Evolutionary conservation across 2,113 vertebrate species (phyloP).

Genomic region (Nesoenas mayeri): DNA sequence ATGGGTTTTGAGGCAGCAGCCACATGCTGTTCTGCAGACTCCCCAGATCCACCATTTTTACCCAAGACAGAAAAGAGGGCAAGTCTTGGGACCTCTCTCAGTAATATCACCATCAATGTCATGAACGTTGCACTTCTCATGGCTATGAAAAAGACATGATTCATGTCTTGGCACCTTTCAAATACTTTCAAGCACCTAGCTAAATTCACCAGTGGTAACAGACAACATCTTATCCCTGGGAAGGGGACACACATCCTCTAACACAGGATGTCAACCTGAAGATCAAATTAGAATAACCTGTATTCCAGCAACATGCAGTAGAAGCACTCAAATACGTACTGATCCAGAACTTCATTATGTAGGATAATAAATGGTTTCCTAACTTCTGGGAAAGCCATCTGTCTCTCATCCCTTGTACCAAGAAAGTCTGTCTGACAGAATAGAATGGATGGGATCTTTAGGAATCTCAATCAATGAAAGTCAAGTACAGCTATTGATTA

Average conservation of each 20-base stretch:
- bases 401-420: not conserved
- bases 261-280: not conserved
- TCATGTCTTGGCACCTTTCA: not conserved
- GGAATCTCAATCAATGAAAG: not conserved
- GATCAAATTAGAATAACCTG: not conserved
- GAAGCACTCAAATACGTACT: not conserved
- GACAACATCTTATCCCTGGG: not conserved
- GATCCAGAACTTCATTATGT: not conserved
- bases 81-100: not conserved
- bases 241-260: not conserved
- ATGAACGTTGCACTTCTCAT: not conserved
- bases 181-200: not conserved
- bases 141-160: not conserved
- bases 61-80: not conserved
- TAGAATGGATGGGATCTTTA: not conserved
- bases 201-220: not conserved
- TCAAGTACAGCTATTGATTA: not conserved
- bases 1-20: not conserved
- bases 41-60: not conserved
- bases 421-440: not conserved
- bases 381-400: not conserved
- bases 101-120: not conserved
- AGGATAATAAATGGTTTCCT: not conserved
- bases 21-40: not conserved
- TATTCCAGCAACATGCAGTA: not conserved